Conservation (phyloP, 2,113 vertebrate genomes). For the Cololabis saira region DNA sequence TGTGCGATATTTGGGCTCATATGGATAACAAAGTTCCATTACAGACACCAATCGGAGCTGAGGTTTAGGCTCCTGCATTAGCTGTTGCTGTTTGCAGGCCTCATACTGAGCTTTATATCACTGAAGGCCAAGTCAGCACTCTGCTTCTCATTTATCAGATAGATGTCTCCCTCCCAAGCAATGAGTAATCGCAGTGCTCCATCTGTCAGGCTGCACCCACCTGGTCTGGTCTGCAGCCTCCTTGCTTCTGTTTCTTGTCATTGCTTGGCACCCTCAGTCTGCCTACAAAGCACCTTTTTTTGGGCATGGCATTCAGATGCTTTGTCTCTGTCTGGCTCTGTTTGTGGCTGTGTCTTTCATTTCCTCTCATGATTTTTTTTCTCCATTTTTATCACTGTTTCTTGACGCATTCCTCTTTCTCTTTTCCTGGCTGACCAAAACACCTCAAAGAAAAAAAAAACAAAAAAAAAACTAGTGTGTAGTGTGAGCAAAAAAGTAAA, state of each 20-base stretch:
- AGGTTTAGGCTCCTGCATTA: conserved; percentile 35
- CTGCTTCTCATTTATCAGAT: conserved; percentile 77
- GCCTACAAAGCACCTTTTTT: conserved; percentile 73
- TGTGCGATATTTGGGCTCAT: conserved; percentile 18
- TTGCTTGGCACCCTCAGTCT: conserved; percentile 69
- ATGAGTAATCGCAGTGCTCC: conserved; percentile 76
- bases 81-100: conserved; percentile 20
- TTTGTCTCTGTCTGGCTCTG: conserved; percentile 65
- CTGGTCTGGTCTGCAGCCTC: conserved; percentile 71
- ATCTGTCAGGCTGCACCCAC: conserved; percentile 72
- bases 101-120: conserved; percentile 50
- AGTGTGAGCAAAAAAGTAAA: conserved; percentile 46
- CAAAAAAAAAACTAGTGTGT: conserved; percentile 53
- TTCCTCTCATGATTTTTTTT: conserved; percentile 17
- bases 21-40: conserved; percentile 33
- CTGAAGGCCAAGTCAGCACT: conserved; percentile 70
- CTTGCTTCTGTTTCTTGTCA: conserved; percentile 67
- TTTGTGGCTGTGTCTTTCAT: conserved; percentile 50
- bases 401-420: not conserved
- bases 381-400: conserved; percentile 5
- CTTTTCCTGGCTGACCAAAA: conserved; percentile 51
- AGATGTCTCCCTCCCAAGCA: conserved; percentile 73
- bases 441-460: conserved; percentile 69
- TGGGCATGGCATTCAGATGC: conserved; percentile 46
- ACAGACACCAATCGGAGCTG: conserved; percentile 21